Base-by-base conservation (phyloP, 2,113 vertebrate species). In the Physeter macrocephalus region DNA sequence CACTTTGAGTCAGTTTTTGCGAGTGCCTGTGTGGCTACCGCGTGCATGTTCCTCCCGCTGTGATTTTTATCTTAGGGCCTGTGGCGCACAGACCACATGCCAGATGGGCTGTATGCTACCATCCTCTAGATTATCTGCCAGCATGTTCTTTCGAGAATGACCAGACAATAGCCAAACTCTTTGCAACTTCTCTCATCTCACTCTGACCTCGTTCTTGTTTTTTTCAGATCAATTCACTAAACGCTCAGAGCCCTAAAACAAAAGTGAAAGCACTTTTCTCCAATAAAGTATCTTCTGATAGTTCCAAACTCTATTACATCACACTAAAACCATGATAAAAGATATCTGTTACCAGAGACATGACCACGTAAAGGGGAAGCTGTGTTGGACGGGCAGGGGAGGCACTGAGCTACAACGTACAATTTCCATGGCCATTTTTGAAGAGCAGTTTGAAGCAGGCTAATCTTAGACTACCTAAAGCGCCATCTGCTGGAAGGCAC, bases 71-170 rank as follows among this genome's bases (percentile, higher is more conserved):
- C 77, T 34, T 2, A 11, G 27, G 52, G 25, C n/a, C 85, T 52
- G 27, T 27, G 59, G 27, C 23, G 20, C 39, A n/a, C 64, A 64
- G 49, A 88, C 27, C 27, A 61, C n/a, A 52, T 18, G 36, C 62
- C 90, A 94, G 83, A 86, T 82, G 83, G 91, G 27, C 66, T 77
- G 27, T 49, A 46, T 72, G 43, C 21, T 52, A 8, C 84, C 49
- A 78, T 43, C 43, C 20, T 5, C 21, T 57, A 75, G 29, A 13
- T 23, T 41, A 43, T 2, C 39, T 49, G 69, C 57, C 91, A 81
- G 77, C 8, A 1, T 54, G 8, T 62, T 49, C 36, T 34, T 88
- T 59, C 34, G 59, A 89, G 29, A 92, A 89, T 72, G 54, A 57
- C 46, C 29, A 27, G 67, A 84, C 21, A 34, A 34, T 5, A 91